A percentile compares a stretch with the other conserved stretches of the same genome.
These are phyloP conservation scores for Petroica traversi DNA, from an alignment of 2,113 vertebrate genomes.

Conservation along the genomic window DNA sequence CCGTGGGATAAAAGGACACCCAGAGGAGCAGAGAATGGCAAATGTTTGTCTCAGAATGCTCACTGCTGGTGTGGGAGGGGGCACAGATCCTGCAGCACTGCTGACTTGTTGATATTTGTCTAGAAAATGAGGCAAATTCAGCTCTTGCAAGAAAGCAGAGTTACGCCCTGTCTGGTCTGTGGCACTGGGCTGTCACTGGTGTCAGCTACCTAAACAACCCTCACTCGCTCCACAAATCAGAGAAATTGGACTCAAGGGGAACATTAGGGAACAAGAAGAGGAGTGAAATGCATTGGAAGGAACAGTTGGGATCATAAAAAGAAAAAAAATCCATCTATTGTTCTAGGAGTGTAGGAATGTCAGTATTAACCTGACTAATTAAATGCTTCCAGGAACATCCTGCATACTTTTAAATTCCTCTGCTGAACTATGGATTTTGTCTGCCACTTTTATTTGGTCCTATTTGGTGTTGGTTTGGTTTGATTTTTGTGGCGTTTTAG, in stretches of 20 bases:
- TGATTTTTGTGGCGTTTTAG: background rate
- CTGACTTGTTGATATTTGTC: background rate
- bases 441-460: background rate
- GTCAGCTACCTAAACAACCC: background rate
- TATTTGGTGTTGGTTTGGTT: background rate
- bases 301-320: background rate
- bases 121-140: background rate
- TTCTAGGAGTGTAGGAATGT: background rate
- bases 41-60: background rate
- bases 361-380: background rate
- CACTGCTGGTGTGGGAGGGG: fast-evolving
- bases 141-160: background rate
- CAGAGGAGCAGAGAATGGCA: background rate
- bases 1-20: background rate
- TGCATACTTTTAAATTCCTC: background rate
- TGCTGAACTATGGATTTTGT: background rate
- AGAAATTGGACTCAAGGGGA: background rate
- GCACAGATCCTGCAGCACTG: background rate
- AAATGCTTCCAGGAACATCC: background rate
- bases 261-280: background rate
- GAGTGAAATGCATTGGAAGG: background rate
- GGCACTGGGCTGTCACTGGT: background rate
- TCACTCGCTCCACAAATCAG: background rate
- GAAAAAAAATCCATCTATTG: background rate
- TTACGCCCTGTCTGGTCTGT: background rate